Base-by-base conservation (phyloP, 2,888 invertebrate species). In the Pharmacophagus antenor region DNA sequence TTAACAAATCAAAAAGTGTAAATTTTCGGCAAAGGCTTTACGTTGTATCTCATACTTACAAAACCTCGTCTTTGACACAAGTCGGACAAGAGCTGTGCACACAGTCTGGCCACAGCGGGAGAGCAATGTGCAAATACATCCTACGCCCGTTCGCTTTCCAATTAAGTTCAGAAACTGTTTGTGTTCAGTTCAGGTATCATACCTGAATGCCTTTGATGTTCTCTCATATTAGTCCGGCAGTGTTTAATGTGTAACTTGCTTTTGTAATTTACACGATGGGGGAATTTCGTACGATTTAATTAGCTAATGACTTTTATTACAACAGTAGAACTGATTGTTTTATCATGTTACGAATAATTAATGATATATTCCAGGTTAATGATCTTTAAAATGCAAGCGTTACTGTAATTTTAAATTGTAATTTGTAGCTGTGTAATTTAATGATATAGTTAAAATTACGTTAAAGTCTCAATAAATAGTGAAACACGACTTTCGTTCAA, bases 141-240 rank as follows among this genome's bases (percentile, higher is more conserved):
- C 70, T 63, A 68, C 77, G 73, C 72, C 73, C 75, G 78, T 73
- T 76, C 81, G 82, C 83, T 85, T 85, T 85, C 77, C 87, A 87
- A 88, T 88, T 87, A 86, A 85, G 75, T 78, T 70, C 70, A 71
- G 76, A 70, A 75, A 76, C 78, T 81, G 84, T 84, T 81, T 85
- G 79, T 76, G 76, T 82, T 82, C 72, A 68, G 70, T 71, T 70
- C 77, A 78, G 79, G 79, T 83, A 84, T 76, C 70, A 75, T 86
- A 82, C 81, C 78, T 76, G 74, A 66, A 67, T 72, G 73, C 80
- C 82, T 85, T 85, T 85, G 85, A 85, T 76, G 83, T 82, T 69
- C 77, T 72, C 73, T 76, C 74, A 82, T 84, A 84, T 78, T 76
- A 72, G 65, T 56, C 65, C 58, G 56, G 55, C 51, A 25, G 46